A percentile compares a stretch with the other conserved stretches of the same genome.
Evolutionary conservation across 2,888 invertebrate genomes (phyloP).

Genomic region (Bibio marci): DNA sequence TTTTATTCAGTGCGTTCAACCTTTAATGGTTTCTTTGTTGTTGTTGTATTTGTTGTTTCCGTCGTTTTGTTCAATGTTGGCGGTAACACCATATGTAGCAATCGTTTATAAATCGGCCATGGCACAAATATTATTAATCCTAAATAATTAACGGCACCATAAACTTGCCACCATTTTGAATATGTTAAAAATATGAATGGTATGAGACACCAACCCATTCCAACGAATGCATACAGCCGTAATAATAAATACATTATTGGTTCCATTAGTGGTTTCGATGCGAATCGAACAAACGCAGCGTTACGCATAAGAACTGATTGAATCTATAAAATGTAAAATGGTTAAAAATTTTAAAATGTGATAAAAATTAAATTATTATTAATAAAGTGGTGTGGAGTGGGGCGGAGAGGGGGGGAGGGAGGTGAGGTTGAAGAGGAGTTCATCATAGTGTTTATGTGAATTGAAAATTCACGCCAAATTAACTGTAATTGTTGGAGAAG

Average conservation of each 20-base stretch:
- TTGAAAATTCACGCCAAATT: too few species aligned
- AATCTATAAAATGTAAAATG: conserved; percentile 26
- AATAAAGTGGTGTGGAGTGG: too few species aligned
- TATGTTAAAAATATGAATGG: conserved; percentile 58
- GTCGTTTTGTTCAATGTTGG: background rate
- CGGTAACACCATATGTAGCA: conserved; percentile 1
- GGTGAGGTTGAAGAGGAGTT: too few species aligned
- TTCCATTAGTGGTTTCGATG: conserved; percentile 27
- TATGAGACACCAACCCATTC: conserved; percentile 68
- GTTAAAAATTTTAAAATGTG: conserved; percentile 3
- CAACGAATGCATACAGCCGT: conserved; percentile 57
- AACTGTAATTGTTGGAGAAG: too few species aligned
- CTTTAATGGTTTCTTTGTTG: too few species aligned
- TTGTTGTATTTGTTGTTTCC: too few species aligned
- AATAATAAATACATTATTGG: conserved; percentile 37
- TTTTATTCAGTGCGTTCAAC: too few species aligned
- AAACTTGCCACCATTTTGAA: conserved; percentile 48
- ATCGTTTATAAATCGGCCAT: conserved; percentile 28
- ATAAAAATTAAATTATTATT: too few species aligned
- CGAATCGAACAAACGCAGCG: conserved; percentile 29
- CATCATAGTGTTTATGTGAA: too few species aligned
- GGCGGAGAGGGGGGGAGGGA: too few species aligned
- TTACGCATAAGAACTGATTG: conserved; percentile 37
- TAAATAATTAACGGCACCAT: conserved; percentile 44
- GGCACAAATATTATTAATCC: conserved; percentile 49